Conservation (phyloP, 2,113 vertebrate genomes). For the Indicator indicator region DNA sequence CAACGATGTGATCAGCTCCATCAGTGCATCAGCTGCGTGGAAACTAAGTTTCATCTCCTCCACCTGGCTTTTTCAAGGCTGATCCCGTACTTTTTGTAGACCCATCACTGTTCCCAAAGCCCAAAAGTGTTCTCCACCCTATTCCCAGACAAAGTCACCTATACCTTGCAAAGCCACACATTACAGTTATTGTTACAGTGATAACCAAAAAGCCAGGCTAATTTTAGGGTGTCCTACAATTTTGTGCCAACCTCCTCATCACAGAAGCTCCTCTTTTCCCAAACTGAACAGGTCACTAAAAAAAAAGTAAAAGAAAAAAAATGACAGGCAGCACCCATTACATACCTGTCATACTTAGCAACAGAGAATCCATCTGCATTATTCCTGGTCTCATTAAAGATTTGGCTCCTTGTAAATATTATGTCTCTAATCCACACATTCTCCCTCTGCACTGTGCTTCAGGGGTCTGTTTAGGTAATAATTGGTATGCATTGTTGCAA, state of each 20-base stretch:
- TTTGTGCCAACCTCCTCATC: neutral
- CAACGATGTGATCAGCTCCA: rapidly evolving
- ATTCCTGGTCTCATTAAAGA: slow-evolving; percentile 51
- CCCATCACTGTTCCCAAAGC: neutral
- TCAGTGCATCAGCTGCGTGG: neutral
- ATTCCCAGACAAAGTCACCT: neutral
- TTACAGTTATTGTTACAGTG: neutral
- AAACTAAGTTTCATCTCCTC: neutral
- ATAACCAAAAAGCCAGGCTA: neutral
- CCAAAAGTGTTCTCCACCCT: neutral
- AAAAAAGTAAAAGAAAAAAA: neutral
- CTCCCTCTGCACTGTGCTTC: slow-evolving; percentile 1
- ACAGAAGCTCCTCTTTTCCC: neutral
- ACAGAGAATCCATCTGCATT: slow-evolving; percentile 47
- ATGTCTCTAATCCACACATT: slow-evolving; percentile 28
- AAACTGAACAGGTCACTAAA: neutral
- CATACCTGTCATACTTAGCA: slow-evolving; percentile 28
- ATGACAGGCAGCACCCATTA: neutral
- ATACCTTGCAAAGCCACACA: neutral
- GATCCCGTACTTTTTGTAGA: rapidly evolving
- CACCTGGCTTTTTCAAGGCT: neutral
- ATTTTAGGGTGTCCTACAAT: neutral
- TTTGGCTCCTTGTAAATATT: slow-evolving; percentile 60
- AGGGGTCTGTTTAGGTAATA: slow-evolving; percentile 54
- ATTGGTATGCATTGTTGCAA: slow-evolving; percentile 1